Evolutionary conservation across 2,888 invertebrate species (phyloP).

Genomic region (Charanyca ferruginea): DNA sequence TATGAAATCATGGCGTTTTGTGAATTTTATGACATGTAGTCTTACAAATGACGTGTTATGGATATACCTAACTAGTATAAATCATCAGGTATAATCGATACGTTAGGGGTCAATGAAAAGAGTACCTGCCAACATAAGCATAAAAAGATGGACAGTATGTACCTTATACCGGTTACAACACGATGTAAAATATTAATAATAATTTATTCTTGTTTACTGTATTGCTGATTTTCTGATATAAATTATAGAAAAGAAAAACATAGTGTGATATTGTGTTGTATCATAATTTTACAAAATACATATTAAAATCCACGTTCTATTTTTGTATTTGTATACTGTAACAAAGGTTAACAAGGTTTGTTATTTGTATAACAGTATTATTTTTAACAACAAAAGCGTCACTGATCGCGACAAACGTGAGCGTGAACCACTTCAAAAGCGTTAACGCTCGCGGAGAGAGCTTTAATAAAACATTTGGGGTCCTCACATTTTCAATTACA

Average conservation of each 20-base stretch:
- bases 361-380: conserved; percentile 42
- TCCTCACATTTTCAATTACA: conserved; percentile 88
- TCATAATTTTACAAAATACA: conserved; percentile 3
- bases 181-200: conserved; percentile 10
- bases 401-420: conserved; percentile 56
- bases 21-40: conserved; percentile 11
- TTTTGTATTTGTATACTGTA: conserved; percentile 15
- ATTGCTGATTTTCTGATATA: background rate
- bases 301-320: conserved; percentile 1
- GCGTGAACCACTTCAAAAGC: conserved; percentile 72
- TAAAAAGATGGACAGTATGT: conserved; percentile 15
- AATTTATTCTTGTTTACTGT: conserved; percentile 1
- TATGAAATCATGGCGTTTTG: conserved; percentile 11
- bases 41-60: conserved; percentile 2
- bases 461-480: conserved; percentile 88
- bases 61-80: background rate
- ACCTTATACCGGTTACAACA: conserved; percentile 22
- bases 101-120: conserved; percentile 8
- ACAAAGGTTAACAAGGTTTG: conserved; percentile 32
- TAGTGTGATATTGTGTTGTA: background rate
- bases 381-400: conserved; percentile 49
- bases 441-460: conserved; percentile 76
- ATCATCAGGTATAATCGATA: conserved; percentile 21
- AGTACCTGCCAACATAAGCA: background rate
- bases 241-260: background rate